These are phyloP conservation scores for Trichosurus vulpecula DNA, from an alignment of 2,797 vertebrate species.

Conservation along the genomic window DNA sequence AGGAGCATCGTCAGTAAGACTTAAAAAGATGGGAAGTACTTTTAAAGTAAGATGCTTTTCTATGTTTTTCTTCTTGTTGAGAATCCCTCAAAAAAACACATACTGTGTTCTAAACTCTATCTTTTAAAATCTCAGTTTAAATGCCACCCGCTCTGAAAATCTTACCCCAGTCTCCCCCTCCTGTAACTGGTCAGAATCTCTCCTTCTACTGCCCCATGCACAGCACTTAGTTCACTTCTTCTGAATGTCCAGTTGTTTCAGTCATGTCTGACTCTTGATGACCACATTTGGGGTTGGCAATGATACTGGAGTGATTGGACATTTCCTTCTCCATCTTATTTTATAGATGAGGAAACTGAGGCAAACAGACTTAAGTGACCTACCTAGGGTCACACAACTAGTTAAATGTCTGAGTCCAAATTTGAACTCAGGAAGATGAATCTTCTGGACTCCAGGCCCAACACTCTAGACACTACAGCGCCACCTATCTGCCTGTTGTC, in stretches of 20 bases:
- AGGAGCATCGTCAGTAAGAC: neutral
- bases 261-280: neutral
- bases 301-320: neutral
- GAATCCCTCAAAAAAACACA: neutral
- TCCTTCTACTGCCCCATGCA: neutral
- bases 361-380: neutral
- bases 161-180: neutral
- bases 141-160: neutral
- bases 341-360: neutral
- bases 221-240: neutral
- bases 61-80: constrained; percentile 1
- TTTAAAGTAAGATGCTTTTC: neutral
- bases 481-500: neutral
- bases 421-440: neutral
- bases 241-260: neutral
- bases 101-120: neutral
- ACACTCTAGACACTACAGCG: neutral
- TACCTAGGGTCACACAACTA: neutral
- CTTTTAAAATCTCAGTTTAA: neutral
- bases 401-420: too few species aligned
- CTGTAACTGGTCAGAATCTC: neutral
- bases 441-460: too few species aligned
- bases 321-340: neutral
- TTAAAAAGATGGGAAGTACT: neutral
- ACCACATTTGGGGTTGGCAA: neutral